phyloP scores from a whole-genome alignment of 2,113 vertebrate genomes.

The crab-eating macaque (Macaca fascicularis) region T2T-MFA8v1.1 NC_088380.1:31913501-31914000 shows the following conservation, averaged over 20 bases:
- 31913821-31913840: conserved; percentile 67
- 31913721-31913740: conserved; percentile 54
- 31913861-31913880: conserved; percentile 60
- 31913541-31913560: conserved; percentile 54
- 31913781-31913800: conserved; percentile 61
- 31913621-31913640: conserved; percentile 57
- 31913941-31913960: conserved; percentile 29
- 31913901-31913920: conserved; percentile 12
- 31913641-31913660: conserved; percentile 61
- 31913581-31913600: conserved; percentile 70
- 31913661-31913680: conserved; percentile 69
- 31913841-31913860: conserved; percentile 64
- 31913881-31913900: conserved; percentile 24
- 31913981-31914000: conserved; percentile 48
- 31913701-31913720: conserved; percentile 70
- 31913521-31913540: conserved; percentile 40
- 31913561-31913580: conserved; percentile 68
- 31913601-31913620: conserved; percentile 69
- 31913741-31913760: conserved; percentile 65
- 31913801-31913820: conserved; percentile 72
- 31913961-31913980: conserved; percentile 39
- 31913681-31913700: conserved; percentile 72
- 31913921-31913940: conserved; percentile 11
- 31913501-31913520: conserved; percentile 31
- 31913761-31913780: conserved; percentile 30